Evolutionary conservation across 2,113 vertebrate species (phyloP).

Genomic region (Dasypus novemcinctus): DNA sequence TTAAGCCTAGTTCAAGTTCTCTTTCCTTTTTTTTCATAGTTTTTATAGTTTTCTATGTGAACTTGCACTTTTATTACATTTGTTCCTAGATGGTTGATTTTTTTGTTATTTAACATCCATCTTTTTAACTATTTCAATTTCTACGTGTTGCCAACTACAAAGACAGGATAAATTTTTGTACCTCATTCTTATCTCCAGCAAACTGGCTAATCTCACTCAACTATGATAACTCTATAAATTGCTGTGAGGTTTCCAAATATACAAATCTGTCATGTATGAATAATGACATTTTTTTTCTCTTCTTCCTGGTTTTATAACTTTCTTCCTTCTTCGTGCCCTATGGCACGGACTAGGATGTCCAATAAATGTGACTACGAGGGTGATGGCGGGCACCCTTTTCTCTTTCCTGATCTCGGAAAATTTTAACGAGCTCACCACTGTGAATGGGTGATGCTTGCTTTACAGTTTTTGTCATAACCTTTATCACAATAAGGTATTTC

Average conservation of each 20-base stretch:
- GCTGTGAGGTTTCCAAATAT: conserved; percentile 7
- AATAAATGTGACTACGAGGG: neutral
- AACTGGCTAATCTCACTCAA: neutral
- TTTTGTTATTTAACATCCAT: neutral
- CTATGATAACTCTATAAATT: neutral
- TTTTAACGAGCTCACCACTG: neutral
- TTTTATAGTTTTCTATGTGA: conserved; percentile 20
- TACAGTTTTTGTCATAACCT: neutral
- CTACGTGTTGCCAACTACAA: neutral
- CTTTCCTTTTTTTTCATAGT: conserved; percentile 23
- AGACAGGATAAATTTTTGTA: neutral
- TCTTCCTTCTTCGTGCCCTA: neutral
- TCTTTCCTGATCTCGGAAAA: neutral
- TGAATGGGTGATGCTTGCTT: neutral
- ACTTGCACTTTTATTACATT: neutral
- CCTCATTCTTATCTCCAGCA: neutral
- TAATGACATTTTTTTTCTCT: conserved; percentile 9
- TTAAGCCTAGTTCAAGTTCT: neutral
- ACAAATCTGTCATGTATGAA: neutral
- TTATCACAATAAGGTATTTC: neutral
- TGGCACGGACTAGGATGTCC: neutral
- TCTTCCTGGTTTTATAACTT: neutral
- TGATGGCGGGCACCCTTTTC: neutral
- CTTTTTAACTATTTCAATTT: neutral
- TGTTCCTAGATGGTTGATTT: neutral